These are phyloP conservation scores for Notocelia uddmanniana DNA, from an alignment of 2,888 invertebrate species.

Conservation along the genomic window DNA sequence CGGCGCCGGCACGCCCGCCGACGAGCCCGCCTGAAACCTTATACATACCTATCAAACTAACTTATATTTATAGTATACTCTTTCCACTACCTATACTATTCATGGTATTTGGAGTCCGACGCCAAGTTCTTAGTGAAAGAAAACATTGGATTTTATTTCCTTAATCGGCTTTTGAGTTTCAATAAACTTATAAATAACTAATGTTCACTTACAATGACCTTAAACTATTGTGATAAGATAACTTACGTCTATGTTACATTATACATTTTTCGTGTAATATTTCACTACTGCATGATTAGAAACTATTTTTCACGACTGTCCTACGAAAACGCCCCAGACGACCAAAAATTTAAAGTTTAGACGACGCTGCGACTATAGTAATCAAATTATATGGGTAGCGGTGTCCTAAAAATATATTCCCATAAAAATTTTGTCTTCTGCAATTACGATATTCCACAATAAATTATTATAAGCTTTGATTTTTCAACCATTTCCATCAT, in stretches of 20 bases:
- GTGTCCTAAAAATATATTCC: background rate
- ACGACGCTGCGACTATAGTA: background rate
- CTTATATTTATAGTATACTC: background rate
- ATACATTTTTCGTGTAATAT: no score
- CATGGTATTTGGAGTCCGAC: background rate
- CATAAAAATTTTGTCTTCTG: no score
- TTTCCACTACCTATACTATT: background rate
- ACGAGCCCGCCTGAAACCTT: constrained; percentile 46
- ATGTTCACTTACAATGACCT: no score
- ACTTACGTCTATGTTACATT: no score
- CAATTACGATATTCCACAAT: no score
- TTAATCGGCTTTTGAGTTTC: background rate
- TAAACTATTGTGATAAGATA: no score
- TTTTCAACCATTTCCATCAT: background rate
- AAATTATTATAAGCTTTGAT: background rate
- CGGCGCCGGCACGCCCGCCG: constrained; percentile 53
- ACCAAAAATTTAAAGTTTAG: background rate
- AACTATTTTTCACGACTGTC: background rate
- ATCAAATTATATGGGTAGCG: background rate
- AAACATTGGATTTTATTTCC: background rate
- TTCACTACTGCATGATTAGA: no score
- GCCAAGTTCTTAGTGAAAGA: constrained; percentile 5
- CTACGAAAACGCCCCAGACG: background rate
- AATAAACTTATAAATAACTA: no score
- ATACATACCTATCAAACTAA: constrained; percentile 9